Conservation (phyloP, 2,797 vertebrate species). For the Cuculus canorus region DNA sequence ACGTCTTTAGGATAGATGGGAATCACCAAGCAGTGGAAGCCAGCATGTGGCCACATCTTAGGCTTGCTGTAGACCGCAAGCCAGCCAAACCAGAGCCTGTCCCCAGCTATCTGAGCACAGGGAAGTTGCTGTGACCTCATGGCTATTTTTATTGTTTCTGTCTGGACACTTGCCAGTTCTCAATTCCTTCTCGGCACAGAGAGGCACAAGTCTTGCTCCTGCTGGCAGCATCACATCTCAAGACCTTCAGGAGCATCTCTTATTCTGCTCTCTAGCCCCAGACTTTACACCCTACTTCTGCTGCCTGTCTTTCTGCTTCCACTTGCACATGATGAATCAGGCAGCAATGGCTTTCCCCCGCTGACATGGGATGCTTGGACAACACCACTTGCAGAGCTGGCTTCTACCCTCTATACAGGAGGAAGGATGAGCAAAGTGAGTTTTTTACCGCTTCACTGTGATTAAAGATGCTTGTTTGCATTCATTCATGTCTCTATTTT, state of each 20-base stretch:
- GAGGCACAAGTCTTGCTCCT: neutral
- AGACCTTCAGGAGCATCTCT: neutral
- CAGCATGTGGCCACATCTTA: accelerated
- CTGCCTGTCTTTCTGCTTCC: neutral
- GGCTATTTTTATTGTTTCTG: slow-evolving; percentile 12
- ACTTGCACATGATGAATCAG: neutral
- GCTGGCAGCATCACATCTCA: neutral
- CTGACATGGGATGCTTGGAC: neutral
- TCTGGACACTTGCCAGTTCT: neutral
- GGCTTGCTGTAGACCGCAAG: neutral
- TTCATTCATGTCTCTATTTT: neutral
- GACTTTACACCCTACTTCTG: neutral
- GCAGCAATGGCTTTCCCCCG: neutral
- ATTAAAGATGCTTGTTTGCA: neutral
- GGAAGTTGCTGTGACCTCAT: neutral
- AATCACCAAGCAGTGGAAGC: neutral
- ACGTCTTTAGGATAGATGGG: accelerated
- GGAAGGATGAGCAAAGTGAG: neutral
- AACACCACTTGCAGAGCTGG: neutral
- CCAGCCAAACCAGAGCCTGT: neutral
- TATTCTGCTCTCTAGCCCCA: neutral
- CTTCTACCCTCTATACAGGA: neutral
- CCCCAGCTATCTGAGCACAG: neutral
- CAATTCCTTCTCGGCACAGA: neutral
- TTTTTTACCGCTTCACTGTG: neutral